These are phyloP conservation scores for Leptinotarsa tumamoca DNA, from an alignment of 2,888 invertebrate species.

Conservation along the genomic window DNA sequence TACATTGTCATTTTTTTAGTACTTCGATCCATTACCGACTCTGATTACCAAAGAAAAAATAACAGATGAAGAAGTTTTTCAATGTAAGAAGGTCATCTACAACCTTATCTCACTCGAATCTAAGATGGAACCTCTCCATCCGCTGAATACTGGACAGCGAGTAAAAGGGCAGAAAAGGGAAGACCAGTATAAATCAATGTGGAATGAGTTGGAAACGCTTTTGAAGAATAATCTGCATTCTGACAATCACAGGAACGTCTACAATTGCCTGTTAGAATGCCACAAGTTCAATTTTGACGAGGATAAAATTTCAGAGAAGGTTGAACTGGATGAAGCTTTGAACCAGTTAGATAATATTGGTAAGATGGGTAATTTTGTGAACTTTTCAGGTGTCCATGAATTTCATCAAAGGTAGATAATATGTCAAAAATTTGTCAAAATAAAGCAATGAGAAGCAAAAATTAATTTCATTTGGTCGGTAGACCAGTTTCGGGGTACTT, in stretches of 20 bases:
- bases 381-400: background rate
- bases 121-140: constrained; percentile 83
- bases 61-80: constrained; percentile 86
- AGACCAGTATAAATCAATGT: constrained; percentile 91
- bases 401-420: background rate
- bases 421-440: too few relatives aligned
- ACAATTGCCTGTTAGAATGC: constrained; percentile 86
- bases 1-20: constrained; percentile 67
- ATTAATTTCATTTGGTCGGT: too few relatives aligned
- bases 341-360: constrained; percentile 70
- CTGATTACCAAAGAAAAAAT: constrained; percentile 85
- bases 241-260: constrained; percentile 80
- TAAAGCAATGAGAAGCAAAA: too few relatives aligned
- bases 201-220: constrained; percentile 89
- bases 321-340: constrained; percentile 73
- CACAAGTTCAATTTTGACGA: constrained; percentile 72
- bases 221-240: constrained; percentile 84
- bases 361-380: constrained; percentile 54
- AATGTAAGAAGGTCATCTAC: constrained; percentile 88
- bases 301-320: constrained; percentile 70
- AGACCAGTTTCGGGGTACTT: too few relatives aligned
- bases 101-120: constrained; percentile 84
- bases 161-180: constrained; percentile 76
- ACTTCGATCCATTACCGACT: constrained; percentile 83
- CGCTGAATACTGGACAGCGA: constrained; percentile 77